phyloP scores from a whole-genome alignment of 2,113 vertebrate species.

The Percopsis transmontana region DNA sequence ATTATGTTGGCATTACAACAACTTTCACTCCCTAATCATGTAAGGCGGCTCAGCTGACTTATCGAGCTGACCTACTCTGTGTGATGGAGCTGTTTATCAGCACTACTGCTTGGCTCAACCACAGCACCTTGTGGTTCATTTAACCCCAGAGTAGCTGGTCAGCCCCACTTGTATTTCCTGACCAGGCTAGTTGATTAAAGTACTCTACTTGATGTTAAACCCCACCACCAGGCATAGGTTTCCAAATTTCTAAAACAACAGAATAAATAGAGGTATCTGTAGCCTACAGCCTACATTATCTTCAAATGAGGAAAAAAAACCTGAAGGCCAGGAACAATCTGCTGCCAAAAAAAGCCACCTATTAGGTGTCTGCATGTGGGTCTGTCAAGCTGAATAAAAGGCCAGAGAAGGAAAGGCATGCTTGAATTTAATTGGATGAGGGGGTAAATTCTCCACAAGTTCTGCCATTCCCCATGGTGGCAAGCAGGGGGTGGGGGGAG shows the following conservation, averaged over 20 bases:
- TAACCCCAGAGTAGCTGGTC: too few relatives aligned
- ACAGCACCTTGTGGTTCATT: too few relatives aligned
- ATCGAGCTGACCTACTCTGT: slow-evolving; percentile 10
- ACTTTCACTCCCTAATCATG: slow-evolving; percentile 47
- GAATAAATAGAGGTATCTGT: slow-evolving; percentile 20
- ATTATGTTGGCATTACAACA: slow-evolving; percentile 47
- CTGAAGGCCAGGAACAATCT: slow-evolving; percentile 20
- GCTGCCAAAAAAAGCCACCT: slow-evolving; percentile 24
- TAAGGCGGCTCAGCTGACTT: slow-evolving; percentile 34
- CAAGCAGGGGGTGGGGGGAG: not conserved
- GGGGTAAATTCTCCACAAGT: slow-evolving; percentile 18
- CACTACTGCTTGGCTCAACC: slow-evolving; percentile 6
- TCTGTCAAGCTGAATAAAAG: slow-evolving; percentile 43
- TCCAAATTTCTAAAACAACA: slow-evolving; percentile 1
- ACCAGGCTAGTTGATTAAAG: not conserved
- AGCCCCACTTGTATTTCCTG: not conserved
- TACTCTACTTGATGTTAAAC: slow-evolving; percentile 14
- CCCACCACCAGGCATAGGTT: slow-evolving; percentile 3
- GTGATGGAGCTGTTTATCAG: slow-evolving; percentile 7
- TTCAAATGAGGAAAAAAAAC: slow-evolving; percentile 37
- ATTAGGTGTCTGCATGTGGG: slow-evolving; percentile 44
- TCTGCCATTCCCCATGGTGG: slow-evolving; percentile 23
- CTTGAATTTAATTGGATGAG: slow-evolving; percentile 59
- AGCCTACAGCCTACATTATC: slow-evolving; percentile 25
- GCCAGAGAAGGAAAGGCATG: slow-evolving; percentile 10